phyloP scores from a whole-genome alignment of 2,888 invertebrate species.

The Patella caerulea region DNA sequence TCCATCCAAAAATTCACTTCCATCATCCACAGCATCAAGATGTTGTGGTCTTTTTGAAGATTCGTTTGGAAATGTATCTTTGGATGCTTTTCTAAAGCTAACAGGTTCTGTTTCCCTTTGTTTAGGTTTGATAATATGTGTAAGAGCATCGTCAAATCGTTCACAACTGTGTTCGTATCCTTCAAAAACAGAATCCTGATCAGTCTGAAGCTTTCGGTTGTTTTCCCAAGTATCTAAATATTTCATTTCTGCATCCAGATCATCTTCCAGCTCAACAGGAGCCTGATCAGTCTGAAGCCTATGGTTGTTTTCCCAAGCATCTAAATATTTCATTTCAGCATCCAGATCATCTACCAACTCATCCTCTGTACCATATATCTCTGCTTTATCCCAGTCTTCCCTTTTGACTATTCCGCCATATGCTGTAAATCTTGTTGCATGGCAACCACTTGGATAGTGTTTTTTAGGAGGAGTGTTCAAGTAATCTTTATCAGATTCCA shows the following conservation, averaged over 20 bases:
- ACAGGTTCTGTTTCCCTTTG: neutral
- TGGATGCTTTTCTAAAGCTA: neutral
- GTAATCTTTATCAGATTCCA: slow-evolving; percentile 1
- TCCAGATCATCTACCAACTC: neutral
- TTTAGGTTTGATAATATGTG: neutral
- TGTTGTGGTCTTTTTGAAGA: neutral
- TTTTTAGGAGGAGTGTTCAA: neutral
- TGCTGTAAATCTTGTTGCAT: neutral
- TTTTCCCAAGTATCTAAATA: neutral
- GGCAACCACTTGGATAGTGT: neutral
- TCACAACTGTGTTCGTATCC: neutral
- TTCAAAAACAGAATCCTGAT: no score
- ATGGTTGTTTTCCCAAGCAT: neutral
- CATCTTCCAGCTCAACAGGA: neutral
- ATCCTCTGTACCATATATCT: slow-evolving; percentile 7
- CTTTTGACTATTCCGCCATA: neutral
- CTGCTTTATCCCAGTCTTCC: neutral
- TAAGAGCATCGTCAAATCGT: neutral
- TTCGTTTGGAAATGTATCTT: neutral
- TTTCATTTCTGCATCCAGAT: neutral
- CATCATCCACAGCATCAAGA: neutral
- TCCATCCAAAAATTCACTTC: neutral
- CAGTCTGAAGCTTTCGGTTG: neutral
- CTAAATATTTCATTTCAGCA: neutral
- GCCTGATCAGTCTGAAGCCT: neutral